Evolutionary conservation across 2,113 vertebrate genomes (phyloP).

Genomic region (Seriola rivoliana): DNA sequence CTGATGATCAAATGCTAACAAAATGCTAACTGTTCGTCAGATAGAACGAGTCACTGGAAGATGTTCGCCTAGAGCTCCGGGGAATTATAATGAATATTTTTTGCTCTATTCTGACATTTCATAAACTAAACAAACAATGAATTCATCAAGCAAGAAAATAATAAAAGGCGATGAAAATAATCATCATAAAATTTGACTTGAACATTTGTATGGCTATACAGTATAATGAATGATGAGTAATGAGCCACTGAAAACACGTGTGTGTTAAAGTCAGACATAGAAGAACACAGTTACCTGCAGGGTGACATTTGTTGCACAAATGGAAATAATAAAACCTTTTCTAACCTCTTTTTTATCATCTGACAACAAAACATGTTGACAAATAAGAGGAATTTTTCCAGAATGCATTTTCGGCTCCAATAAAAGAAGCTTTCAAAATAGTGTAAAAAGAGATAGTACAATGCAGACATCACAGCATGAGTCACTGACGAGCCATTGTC

Average conservation of each 20-base stretch:
- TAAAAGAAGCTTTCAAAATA: conserved; percentile 30
- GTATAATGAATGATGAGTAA: neutral
- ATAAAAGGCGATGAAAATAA: neutral
- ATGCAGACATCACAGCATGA: conserved; percentile 33
- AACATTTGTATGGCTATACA: too few relatives aligned
- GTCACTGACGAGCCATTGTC: conserved; percentile 50
- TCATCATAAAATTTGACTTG: too few relatives aligned
- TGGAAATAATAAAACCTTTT: neutral
- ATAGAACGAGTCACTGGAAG: neutral
- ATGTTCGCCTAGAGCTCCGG: neutral
- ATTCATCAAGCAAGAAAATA: neutral
- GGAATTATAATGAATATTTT: neutral
- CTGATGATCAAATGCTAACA: neutral
- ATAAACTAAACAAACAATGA: neutral
- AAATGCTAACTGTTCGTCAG: too few relatives aligned
- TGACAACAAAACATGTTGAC: conserved; percentile 30
- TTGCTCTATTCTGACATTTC: neutral
- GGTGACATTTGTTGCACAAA: neutral
- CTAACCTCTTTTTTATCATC: conserved; percentile 7
- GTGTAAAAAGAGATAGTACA: neutral
- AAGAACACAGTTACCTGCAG: neutral
- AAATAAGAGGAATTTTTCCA: neutral
- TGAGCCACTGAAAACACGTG: neutral
- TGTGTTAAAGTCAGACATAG: neutral
- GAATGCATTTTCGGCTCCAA: neutral